Conservation (phyloP, 1,140 invertebrate genomes). For the Magallana angulata region DNA sequence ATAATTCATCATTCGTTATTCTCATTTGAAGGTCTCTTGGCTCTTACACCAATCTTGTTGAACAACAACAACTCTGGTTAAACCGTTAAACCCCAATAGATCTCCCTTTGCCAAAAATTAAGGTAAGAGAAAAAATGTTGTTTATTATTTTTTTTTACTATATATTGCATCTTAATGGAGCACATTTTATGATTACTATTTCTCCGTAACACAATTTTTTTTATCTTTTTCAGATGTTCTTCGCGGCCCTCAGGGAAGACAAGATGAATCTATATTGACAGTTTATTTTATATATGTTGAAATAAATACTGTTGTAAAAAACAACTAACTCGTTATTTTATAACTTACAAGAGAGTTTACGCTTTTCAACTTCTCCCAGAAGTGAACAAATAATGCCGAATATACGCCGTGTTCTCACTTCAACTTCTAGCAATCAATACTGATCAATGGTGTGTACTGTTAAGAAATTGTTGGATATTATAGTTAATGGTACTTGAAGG, state of each 20-base stretch:
- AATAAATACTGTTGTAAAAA: neutral
- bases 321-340: neutral
- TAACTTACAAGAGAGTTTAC: neutral
- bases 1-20: too few species aligned
- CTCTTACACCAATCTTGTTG: neutral
- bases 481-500: too few species aligned
- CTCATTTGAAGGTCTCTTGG: neutral
- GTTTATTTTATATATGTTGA: constrained; percentile 4
- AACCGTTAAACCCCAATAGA: neutral
- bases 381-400: neutral
- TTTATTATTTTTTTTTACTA: too few species aligned
- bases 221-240: neutral
- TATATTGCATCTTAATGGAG: too few species aligned
- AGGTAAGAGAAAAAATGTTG: neutral
- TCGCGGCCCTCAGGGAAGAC: neutral
- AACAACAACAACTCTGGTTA: neutral
- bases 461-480: too few species aligned
- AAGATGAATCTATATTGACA: neutral
- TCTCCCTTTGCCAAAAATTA: neutral
- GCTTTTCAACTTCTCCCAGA: neutral
- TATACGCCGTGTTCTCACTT: neutral
- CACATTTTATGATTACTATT: neutral
- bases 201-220: neutral
- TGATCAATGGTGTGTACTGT: too few species aligned
- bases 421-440: too few species aligned